Evolutionary conservation across 2,797 vertebrate species (phyloP).

Genomic region (Zenarchopterus dispar): DNA sequence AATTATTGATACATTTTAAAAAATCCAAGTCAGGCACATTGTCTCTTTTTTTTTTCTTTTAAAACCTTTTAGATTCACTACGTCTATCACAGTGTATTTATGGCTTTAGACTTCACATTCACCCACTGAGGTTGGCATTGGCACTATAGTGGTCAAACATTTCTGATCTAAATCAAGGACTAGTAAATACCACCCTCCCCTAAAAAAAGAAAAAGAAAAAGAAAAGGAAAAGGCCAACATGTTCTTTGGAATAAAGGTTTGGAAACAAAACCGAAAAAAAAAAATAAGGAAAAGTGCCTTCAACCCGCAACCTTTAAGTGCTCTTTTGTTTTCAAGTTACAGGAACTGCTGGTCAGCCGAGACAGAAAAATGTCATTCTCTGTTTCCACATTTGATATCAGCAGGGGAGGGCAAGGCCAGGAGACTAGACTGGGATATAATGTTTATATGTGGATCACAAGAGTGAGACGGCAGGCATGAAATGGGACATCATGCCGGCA

Average conservation of each 20-base stretch:
- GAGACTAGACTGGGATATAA: slow-evolving; percentile 45
- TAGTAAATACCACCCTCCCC: slow-evolving; percentile 34
- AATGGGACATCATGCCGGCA: slow-evolving; percentile 76
- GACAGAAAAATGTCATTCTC: slow-evolving; percentile 58
- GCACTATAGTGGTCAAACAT: slow-evolving; percentile 84
- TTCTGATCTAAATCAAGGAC: slow-evolving; percentile 66
- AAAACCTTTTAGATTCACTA: slow-evolving; percentile 74
- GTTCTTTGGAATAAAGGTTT: slow-evolving; percentile 71
- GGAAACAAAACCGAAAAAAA: slow-evolving; percentile 32
- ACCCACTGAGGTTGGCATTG: slow-evolving; percentile 84
- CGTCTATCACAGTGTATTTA: slow-evolving; percentile 85
- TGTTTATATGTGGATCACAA: slow-evolving; percentile 71
- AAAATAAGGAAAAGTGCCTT: slow-evolving; percentile 50
- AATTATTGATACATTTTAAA: slow-evolving; percentile 63
- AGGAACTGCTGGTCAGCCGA: slow-evolving; percentile 57
- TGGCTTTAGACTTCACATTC: slow-evolving; percentile 87
- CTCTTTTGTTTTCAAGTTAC: slow-evolving; percentile 70
- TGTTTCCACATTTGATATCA: slow-evolving; percentile 53
- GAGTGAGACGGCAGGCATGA: slow-evolving; percentile 79
- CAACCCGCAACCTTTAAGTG: slow-evolving; percentile 71
- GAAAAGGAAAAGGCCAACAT: slow-evolving; percentile 52
- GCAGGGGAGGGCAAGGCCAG: slow-evolving; percentile 36
- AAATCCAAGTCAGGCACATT: slow-evolving; percentile 64
- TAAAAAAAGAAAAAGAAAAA: background rate
- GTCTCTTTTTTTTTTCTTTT: slow-evolving; percentile 41